Conservation (phyloP, 2,888 invertebrate genomes). For the Phorcus lineatus region DNA sequence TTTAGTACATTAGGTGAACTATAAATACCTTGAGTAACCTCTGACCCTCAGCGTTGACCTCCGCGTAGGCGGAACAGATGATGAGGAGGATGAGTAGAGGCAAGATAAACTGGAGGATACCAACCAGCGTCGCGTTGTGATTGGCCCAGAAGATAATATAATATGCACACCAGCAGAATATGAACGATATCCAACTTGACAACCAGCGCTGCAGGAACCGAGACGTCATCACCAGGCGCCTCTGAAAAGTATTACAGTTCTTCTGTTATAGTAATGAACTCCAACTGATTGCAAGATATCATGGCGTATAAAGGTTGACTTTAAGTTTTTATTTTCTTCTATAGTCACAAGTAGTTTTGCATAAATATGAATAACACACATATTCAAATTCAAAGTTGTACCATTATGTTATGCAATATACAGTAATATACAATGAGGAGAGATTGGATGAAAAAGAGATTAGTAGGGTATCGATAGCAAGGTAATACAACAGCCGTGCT, state of each 20-base stretch:
- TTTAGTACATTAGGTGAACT: no score
- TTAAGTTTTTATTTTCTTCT: no score
- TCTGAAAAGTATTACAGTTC: no score
- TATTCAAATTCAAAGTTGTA: background rate
- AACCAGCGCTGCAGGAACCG: slow-evolving; percentile 76
- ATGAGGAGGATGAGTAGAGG: slow-evolving; percentile 74
- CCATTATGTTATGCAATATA: no score
- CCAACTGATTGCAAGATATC: no score
- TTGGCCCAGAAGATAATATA: slow-evolving; percentile 75
- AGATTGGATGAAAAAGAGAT: no score
- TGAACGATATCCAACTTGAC: slow-evolving; percentile 73
- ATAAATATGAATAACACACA: background rate
- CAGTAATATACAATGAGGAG: no score
- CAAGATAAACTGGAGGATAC: slow-evolving; percentile 73
- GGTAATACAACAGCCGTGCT: no score
- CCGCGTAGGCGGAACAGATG: slow-evolving; percentile 75
- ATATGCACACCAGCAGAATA: slow-evolving; percentile 72
- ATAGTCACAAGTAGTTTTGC: background rate
- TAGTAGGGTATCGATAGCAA: background rate
- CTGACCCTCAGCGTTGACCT: slow-evolving; percentile 76
- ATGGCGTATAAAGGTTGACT: no score
- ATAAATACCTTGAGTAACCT: slow-evolving; percentile 71
- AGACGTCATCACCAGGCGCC: slow-evolving; percentile 73
- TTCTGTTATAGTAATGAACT: no score
- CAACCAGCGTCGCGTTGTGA: slow-evolving; percentile 68